Evolutionary conservation across 2,797 vertebrate genomes (phyloP).

Genomic region (Calcarius lapponicus): DNA sequence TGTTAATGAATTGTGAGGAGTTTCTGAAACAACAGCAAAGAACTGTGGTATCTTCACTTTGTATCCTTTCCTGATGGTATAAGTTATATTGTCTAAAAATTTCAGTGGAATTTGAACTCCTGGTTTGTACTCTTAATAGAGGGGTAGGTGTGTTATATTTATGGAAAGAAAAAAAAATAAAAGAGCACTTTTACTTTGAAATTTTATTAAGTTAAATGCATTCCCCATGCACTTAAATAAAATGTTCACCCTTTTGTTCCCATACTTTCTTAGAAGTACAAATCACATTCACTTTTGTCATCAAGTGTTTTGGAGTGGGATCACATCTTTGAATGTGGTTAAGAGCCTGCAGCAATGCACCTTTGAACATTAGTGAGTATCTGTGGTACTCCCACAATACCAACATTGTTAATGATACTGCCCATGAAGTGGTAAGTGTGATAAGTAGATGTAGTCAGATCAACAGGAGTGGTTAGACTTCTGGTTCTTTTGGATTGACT

Average conservation of each 20-base stretch:
- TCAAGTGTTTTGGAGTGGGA: neutral
- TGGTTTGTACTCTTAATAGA: neutral
- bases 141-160: neutral
- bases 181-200: neutral
- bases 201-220: neutral
- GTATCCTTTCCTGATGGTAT: conserved; percentile 84
- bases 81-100: neutral
- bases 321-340: neutral
- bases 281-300: neutral
- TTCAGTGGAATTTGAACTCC: neutral
- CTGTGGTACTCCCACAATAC: neutral
- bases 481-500: neutral
- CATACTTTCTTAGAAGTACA: neutral
- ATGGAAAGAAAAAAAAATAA: neutral
- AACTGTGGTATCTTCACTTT: conserved; percentile 76
- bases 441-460: neutral
- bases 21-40: conserved; percentile 84
- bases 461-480: neutral
- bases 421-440: neutral
- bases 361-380: neutral
- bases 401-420: neutral
- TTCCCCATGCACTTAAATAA: neutral
- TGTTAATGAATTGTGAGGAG: conserved; percentile 83
- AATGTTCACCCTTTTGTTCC: neutral
- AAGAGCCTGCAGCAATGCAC: neutral